phyloP scores from a whole-genome alignment of 2,113 vertebrate genomes.

The Hyaena hyaena region DNA sequence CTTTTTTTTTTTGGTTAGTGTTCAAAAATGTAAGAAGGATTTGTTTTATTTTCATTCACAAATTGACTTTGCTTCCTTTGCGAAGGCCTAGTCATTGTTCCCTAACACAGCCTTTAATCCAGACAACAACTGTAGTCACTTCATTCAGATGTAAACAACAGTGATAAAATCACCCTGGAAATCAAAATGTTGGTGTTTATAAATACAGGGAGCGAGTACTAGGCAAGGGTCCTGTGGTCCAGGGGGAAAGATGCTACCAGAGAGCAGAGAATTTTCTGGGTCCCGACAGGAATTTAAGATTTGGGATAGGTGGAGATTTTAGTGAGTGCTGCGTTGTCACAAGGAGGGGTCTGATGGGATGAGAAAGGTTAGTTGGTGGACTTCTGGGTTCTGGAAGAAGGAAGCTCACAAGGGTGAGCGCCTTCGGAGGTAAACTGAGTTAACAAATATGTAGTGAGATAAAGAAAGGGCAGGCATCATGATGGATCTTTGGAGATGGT shows the following conservation, averaged over 20 bases:
- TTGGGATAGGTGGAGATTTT: neutral
- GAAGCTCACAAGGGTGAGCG: neutral
- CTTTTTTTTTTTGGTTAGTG: neutral
- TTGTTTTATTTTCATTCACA: neutral
- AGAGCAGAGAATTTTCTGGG: neutral
- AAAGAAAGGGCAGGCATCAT: neutral
- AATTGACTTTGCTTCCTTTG: constrained; percentile 30
- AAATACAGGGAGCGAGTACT: neutral
- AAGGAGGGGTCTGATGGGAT: neutral
- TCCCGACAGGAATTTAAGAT: neutral
- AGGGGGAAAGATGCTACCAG: neutral
- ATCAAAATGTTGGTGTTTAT: constrained; percentile 30
- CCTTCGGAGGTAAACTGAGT: neutral
- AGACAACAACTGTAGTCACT: neutral
- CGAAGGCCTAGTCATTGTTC: neutral
- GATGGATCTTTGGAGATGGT: neutral
- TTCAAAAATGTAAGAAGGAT: neutral
- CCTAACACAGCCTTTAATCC: neutral
- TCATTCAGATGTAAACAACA: constrained; percentile 6
- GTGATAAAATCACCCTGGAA: neutral
- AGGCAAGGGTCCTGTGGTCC: neutral
- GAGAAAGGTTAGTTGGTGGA: neutral
- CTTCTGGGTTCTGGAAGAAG: neutral
- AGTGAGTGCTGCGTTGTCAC: neutral
- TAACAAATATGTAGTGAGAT: neutral